phyloP scores from a whole-genome alignment of 2,113 vertebrate genomes.

The Amphiprion ocellaris region DNA sequence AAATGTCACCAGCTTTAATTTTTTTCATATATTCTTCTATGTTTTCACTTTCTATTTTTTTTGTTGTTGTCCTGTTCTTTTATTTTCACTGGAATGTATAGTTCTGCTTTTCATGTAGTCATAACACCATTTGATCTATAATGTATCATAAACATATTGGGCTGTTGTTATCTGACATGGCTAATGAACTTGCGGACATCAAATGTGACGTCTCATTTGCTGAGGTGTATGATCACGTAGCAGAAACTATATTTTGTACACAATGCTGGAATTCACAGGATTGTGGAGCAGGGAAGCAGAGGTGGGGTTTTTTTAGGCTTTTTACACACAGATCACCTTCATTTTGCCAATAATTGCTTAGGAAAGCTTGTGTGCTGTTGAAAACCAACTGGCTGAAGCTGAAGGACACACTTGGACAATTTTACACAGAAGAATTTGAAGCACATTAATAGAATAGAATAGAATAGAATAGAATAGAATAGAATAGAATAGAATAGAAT shows the following conservation, averaged over 20 bases:
- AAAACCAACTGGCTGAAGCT: background rate
- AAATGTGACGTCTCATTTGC: too few relatives aligned
- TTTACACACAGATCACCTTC: background rate
- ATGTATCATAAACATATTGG: background rate
- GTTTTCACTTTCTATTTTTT: background rate
- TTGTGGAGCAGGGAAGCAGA: too few relatives aligned
- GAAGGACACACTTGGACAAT: background rate
- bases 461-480: too few relatives aligned
- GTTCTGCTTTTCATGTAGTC: background rate
- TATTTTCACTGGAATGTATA: background rate
- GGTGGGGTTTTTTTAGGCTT: background rate
- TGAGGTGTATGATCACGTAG: too few relatives aligned
- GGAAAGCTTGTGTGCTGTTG: background rate
- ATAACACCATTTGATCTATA: background rate
- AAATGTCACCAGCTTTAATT: background rate
- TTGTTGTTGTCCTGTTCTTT: too few relatives aligned
- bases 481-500: too few relatives aligned
- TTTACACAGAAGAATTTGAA: background rate
- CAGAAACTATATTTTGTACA: too few relatives aligned
- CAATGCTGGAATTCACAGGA: too few relatives aligned
- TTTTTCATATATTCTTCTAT: background rate
- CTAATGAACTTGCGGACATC: background rate
- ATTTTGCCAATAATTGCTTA: background rate
- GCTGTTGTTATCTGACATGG: background rate
- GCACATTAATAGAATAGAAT: too few relatives aligned